These are phyloP conservation scores for Ranitomeya variabilis DNA, from an alignment of 2,113 vertebrate genomes.

Conservation along the genomic window DNA sequence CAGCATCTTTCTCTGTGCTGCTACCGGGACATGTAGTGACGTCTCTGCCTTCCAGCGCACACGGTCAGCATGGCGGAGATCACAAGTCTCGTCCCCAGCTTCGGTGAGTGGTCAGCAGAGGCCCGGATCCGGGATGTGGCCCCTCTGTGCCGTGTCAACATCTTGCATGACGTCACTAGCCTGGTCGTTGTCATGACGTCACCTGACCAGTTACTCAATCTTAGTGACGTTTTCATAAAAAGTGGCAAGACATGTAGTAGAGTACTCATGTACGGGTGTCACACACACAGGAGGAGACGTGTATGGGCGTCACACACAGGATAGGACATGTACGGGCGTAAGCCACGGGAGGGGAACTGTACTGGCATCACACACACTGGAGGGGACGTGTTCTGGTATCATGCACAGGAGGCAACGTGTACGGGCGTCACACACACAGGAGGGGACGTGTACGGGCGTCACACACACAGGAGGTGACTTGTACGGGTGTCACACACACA, in stretches of 20 bases:
- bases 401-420: too few relatives aligned
- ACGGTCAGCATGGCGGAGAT: constrained; percentile 73
- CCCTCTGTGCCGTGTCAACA: too few relatives aligned
- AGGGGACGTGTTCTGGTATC: too few relatives aligned
- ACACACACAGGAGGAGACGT: too few relatives aligned
- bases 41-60: not conserved
- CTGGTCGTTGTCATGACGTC: not conserved
- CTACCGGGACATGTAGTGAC: constrained; percentile 48
- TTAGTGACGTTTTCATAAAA: not conserved
- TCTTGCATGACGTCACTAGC: not conserved
- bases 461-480: too few relatives aligned
- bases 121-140: not conserved
- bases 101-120: constrained; percentile 61
- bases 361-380: too few relatives aligned
- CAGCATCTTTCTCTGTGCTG: constrained; percentile 60
- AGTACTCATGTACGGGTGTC: too few relatives aligned
- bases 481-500: too few relatives aligned
- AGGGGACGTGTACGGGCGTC: too few relatives aligned
- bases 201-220: not conserved
- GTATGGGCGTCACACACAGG: too few relatives aligned
- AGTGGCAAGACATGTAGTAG: too few relatives aligned
- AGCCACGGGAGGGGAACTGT: not conserved
- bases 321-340: not conserved
- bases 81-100: constrained; percentile 71
- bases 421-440: too few relatives aligned